Percentiles rank a stretch among this genome's conserved stretches.
phyloP scores from a whole-genome alignment of 2,888 invertebrate species.

The Cremastinae sp. region DNA sequence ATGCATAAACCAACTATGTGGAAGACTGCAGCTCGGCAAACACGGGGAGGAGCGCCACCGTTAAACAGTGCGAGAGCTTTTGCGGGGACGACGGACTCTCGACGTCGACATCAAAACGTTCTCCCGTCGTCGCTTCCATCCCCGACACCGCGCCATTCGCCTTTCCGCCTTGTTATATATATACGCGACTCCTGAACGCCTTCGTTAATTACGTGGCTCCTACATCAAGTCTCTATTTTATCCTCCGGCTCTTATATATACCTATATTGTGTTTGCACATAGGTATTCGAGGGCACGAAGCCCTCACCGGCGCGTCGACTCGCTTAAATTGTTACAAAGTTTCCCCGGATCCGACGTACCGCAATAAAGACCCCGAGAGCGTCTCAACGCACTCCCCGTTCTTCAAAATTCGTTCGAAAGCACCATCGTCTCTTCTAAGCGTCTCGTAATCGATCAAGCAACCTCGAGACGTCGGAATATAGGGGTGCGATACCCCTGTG shows the following conservation, averaged over 20 bases:
- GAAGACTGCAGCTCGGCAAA: constrained; percentile 3
- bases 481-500: too few species aligned
- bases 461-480: too few species aligned
- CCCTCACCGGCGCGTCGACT: constrained; percentile 57
- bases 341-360: constrained; percentile 50
- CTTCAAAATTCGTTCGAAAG: background rate
- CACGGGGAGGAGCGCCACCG: constrained; percentile 24
- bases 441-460: too few species aligned
- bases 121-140: constrained; percentile 56
- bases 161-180: constrained; percentile 73
- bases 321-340: constrained; percentile 65
- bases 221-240: constrained; percentile 70
- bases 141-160: constrained; percentile 61
- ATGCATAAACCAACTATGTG: constrained; percentile 26
- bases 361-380: constrained; percentile 31
- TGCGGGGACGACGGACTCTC: constrained; percentile 40
- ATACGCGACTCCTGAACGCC: constrained; percentile 72
- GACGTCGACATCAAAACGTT: constrained; percentile 55
- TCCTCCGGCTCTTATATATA: constrained; percentile 29
- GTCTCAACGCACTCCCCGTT: constrained; percentile 33
- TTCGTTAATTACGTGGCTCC: constrained; percentile 76
- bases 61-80: constrained; percentile 38
- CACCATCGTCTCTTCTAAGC: too few species aligned
- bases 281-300: too few species aligned
- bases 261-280: background rate